These are phyloP conservation scores for Steinernema feltiae DNA, from an alignment of 1,140 invertebrate species.

Conservation along the genomic window DNA sequence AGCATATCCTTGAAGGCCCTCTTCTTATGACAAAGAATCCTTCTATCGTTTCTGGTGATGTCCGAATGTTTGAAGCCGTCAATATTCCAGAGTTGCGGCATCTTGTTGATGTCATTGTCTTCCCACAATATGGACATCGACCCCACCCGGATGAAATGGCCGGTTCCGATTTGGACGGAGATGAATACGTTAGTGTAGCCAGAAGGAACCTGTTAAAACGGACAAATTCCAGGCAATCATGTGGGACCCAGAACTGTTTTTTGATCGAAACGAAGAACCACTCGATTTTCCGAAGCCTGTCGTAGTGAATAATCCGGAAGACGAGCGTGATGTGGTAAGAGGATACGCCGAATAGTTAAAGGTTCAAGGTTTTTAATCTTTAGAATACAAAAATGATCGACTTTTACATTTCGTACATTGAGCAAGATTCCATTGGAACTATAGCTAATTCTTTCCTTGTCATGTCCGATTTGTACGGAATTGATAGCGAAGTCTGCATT, in stretches of 20 bases:
- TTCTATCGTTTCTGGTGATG: constrained; percentile 57
- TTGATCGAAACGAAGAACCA: constrained; percentile 40
- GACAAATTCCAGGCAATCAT: too few species aligned
- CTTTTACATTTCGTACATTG: constrained; percentile 45
- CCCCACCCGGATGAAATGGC: constrained; percentile 57
- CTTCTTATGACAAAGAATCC: constrained; percentile 58
- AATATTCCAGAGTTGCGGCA: constrained; percentile 53
- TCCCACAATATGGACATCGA: constrained; percentile 52
- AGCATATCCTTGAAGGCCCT: constrained; percentile 24
- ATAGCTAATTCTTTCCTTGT: constrained; percentile 43
- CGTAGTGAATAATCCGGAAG: background rate
- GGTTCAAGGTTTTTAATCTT: too few species aligned
- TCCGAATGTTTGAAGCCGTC: constrained; percentile 56
- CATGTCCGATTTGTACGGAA: constrained; percentile 34
- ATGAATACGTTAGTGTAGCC: too few species aligned
- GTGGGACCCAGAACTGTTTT: constrained; percentile 49
- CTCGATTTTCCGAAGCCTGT: constrained; percentile 34
- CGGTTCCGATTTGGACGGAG: constrained; percentile 57
- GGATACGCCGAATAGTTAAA: too few species aligned
- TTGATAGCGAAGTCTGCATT: constrained; percentile 33
- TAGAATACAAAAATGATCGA: constrained; percentile 40
- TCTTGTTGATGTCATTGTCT: constrained; percentile 58
- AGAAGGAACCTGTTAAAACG: too few species aligned
- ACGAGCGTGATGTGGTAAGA: background rate
- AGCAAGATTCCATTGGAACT: constrained; percentile 43